phyloP scores from a whole-genome alignment of 35 echinoderm and acorn worm species.

The Strongylocentrotus purpuratus region DNA sequence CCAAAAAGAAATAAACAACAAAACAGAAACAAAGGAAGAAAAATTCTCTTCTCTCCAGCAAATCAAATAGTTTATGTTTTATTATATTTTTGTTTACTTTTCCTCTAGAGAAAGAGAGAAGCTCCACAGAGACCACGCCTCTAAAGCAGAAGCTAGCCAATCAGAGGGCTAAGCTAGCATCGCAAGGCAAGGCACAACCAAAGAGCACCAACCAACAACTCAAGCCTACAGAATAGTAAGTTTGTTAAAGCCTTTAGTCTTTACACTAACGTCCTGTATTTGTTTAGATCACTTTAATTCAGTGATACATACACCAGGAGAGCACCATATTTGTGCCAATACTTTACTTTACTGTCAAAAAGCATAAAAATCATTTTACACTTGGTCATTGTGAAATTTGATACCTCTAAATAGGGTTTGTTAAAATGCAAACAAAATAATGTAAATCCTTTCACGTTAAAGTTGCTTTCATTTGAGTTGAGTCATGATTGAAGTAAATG shows the following conservation, averaged over 20 bases:
- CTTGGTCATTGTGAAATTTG: too few relatives aligned
- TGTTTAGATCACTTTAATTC: background rate
- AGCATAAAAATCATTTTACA: background rate
- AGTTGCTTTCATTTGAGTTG: background rate
- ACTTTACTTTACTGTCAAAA: background rate
- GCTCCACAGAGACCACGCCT: constrained; percentile 49
- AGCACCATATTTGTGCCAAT: too few relatives aligned
- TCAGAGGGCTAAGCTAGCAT: constrained; percentile 55
- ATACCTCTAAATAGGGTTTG: too few relatives aligned
- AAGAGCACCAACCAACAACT: constrained; percentile 37
- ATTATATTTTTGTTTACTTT: background rate
- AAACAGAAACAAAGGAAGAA: too few relatives aligned
- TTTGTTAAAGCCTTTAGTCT: background rate
- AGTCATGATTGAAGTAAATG: background rate
- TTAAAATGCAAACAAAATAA: background rate
- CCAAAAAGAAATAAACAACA: too few relatives aligned
- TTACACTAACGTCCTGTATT: background rate
- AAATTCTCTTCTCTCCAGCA: background rate
- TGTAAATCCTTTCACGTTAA: background rate
- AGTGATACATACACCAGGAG: background rate
- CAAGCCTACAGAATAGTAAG: constrained; percentile 61
- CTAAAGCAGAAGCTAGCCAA: constrained; percentile 72
- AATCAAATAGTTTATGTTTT: background rate
- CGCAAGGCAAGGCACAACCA: constrained; percentile 28
- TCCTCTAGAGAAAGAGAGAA: constrained; percentile 11